These are phyloP conservation scores for Aethina tumida DNA, from an alignment of 1,140 invertebrate genomes.

Conservation along the genomic window DNA sequence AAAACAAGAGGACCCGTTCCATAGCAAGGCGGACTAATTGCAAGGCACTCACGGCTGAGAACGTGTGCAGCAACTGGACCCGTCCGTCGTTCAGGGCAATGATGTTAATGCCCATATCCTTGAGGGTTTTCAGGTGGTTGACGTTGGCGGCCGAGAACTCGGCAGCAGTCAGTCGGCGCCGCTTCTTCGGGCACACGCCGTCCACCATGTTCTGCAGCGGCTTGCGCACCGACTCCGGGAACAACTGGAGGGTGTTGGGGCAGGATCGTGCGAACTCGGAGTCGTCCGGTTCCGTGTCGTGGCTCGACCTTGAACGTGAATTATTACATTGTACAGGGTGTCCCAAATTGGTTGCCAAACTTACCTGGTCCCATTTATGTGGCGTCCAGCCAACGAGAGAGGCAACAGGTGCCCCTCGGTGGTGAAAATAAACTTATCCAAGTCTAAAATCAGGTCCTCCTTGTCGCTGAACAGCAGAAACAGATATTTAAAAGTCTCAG, in stretches of 20 bases:
- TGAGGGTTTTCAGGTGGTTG: constrained; percentile 79
- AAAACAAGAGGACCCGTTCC: too few relatives aligned
- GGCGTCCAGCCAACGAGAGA: constrained; percentile 52
- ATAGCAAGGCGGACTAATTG: neutral
- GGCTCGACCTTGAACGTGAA: neutral
- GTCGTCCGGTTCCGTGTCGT: constrained; percentile 46
- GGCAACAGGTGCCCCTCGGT: constrained; percentile 96
- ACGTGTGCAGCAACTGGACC: constrained; percentile 82
- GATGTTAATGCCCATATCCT: constrained; percentile 91
- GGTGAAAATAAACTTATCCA: constrained; percentile 96
- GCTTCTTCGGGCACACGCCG: constrained; percentile 58
- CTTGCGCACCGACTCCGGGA: constrained; percentile 64
- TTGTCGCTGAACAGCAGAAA: constrained; percentile 89
- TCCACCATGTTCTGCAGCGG: constrained; percentile 81
- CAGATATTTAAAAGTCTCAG: constrained; percentile 97
- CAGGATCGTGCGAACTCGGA: constrained; percentile 67
- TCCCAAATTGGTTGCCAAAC: constrained; percentile 4
- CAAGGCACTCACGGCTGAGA: constrained; percentile 57
- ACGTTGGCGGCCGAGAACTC: constrained; percentile 76
- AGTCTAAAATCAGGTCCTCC: constrained; percentile 74
- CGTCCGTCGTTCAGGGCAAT: constrained; percentile 79
- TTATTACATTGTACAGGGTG: constrained; percentile 1
- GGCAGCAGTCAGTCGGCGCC: constrained; percentile 55
- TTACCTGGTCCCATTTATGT: constrained; percentile 12
- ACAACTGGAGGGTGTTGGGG: constrained; percentile 74